Conservation (phyloP, 2,888 invertebrate species). For the Dolomedes plantarius region DNA sequence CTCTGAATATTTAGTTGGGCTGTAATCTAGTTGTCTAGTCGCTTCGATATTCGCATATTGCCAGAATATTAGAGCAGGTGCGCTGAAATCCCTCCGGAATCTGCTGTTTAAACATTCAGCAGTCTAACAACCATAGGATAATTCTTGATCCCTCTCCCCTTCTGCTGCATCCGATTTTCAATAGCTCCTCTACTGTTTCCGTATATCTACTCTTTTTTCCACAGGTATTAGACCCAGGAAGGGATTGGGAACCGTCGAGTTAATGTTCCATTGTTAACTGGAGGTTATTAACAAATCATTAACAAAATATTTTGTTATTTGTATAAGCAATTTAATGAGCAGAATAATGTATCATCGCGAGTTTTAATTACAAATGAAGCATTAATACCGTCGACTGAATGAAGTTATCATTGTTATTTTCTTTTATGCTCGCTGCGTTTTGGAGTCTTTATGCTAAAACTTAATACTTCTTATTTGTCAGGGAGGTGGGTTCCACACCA, state of each 20-base stretch:
- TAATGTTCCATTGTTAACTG: neutral
- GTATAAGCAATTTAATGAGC: neutral
- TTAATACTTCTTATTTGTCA: neutral
- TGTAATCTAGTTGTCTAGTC: slow-evolving; percentile 67
- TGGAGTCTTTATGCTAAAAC: neutral
- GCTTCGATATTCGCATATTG: slow-evolving; percentile 53
- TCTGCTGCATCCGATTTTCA: neutral
- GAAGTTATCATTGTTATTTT: neutral
- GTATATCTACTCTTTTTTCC: neutral
- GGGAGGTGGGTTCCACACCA: neutral
- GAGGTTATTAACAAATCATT: slow-evolving; percentile 8
- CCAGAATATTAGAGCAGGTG: slow-evolving; percentile 67
- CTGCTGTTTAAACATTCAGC: slow-evolving; percentile 64
- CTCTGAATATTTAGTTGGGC: slow-evolving; percentile 64
- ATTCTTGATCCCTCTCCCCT: slow-evolving; percentile 25
- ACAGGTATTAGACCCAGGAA: neutral
- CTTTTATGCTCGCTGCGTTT: neutral
- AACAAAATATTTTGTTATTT: slow-evolving; percentile 16
- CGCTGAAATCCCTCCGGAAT: slow-evolving; percentile 42
- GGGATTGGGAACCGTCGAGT: neutral
- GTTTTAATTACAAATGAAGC: neutral
- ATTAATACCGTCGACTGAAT: neutral
- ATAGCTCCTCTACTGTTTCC: neutral
- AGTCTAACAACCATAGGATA: slow-evolving; percentile 34
- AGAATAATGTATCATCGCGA: neutral